Percentiles rank a stretch among this genome's conserved stretches.
Evolutionary conservation across 2,888 invertebrate genomes (phyloP).

Genomic region (Galeopsomyia nigrocyanea): DNA sequence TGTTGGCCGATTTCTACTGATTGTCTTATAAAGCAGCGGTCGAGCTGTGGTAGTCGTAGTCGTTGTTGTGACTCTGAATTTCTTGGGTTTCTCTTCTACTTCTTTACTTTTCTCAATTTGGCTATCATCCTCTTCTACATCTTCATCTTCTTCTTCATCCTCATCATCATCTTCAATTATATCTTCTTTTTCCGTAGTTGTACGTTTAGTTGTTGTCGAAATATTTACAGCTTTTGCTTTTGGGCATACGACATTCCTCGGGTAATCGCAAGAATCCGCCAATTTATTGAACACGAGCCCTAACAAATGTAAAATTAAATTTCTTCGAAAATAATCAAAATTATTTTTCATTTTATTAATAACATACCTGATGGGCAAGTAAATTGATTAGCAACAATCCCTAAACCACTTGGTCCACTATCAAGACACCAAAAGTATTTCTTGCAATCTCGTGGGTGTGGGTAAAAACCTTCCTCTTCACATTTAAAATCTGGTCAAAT

Average conservation of each 20-base stretch:
- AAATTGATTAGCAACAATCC: constrained; percentile 92
- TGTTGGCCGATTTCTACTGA: constrained; percentile 60
- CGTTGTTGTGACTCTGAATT: constrained; percentile 28
- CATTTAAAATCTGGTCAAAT: constrained; percentile 83
- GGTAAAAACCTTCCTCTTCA: constrained; percentile 92
- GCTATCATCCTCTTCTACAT: constrained; percentile 71
- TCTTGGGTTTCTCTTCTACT: constrained; percentile 67
- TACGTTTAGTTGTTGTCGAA: constrained; percentile 69
- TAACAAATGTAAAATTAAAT: constrained; percentile 58
- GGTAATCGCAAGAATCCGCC: constrained; percentile 93
- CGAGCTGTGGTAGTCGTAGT: constrained; percentile 59
- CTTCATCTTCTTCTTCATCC: constrained; percentile 67
- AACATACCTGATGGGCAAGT: constrained; percentile 87
- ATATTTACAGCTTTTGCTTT: constrained; percentile 71
- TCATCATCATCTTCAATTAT: constrained; percentile 68
- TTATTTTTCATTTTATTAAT: constrained; percentile 18
- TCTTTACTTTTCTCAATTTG: constrained; percentile 67
- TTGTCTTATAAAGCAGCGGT: constrained; percentile 63
- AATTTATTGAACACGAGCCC: constrained; percentile 92
- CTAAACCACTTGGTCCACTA: constrained; percentile 88
- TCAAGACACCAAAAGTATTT: constrained; percentile 96
- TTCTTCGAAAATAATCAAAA: constrained; percentile 23
- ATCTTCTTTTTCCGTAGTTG: constrained; percentile 68
- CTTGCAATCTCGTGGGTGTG: constrained; percentile 92
- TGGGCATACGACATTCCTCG: constrained; percentile 88